Base-by-base conservation (phyloP, 2,797 vertebrate genomes). In the Buceros bicornis region DNA sequence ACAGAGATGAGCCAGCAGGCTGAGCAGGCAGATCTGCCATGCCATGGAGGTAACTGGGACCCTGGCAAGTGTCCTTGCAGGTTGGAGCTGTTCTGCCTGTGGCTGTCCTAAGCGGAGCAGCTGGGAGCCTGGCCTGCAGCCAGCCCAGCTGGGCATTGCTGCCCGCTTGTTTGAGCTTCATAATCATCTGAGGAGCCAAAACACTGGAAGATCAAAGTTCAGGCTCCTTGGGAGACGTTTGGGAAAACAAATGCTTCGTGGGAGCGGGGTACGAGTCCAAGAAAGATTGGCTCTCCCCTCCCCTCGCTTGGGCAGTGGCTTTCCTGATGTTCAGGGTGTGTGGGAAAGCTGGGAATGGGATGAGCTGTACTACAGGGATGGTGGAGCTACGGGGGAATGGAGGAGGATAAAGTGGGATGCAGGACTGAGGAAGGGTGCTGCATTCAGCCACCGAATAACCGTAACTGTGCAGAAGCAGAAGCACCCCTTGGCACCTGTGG, bases 91-190 rank as follows among this genome's bases (percentile, higher is more conserved):
- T 53, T 89, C 33, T 50, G 45, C 69, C 43, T 1, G 0, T 72
- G 76, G 57, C 51, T 13, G 11, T 91, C 60, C 88, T 2, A 13
- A 74, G 65, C 5, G 0, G 25, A 77, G 74, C 3, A 5, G 43
- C 11, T 54, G 66, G 31, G 48, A 93, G 37, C 21, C 56, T 94
- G 91, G 80, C 65, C 16, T 10, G 26, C 1, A 13, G 81, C 94
- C 90, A 94, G 91, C 56, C 80, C 92, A 93, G 90, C 89, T 80
- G 92, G 93, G 94, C 67, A 91, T 89, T 82, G 82, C 91, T 95
- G 91, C 85, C 87, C 40, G 6, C 48, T 77, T 82, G n/a, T 58
- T 84, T 1, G 5, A 91, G 83, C 79, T 94, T 78, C 42, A 33
- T 67, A 89, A 95, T 93, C 83, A 84, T 65, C 48, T 10, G 28